Evolutionary conservation across 2,797 vertebrate species (phyloP).

Genomic region (Ctenochaetus hawaiiensis): DNA sequence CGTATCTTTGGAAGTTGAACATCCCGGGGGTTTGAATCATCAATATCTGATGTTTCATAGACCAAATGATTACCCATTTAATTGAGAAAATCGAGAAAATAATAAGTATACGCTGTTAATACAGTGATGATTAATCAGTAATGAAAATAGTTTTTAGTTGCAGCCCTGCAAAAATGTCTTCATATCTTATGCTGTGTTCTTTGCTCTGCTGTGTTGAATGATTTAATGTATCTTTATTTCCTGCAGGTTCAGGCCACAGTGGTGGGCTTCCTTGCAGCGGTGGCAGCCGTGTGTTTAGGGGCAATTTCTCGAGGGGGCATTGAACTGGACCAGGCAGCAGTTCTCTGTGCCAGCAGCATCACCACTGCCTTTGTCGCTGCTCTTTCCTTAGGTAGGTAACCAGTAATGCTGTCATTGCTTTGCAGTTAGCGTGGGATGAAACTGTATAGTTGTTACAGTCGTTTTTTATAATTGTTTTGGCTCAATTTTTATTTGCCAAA

Average conservation of each 20-base stretch:
- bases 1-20: neutral
- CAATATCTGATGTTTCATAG: neutral
- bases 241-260: constrained; percentile 94
- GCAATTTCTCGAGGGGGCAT: constrained; percentile 88
- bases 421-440: neutral
- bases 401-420: neutral
- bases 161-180: neutral
- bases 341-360: constrained; percentile 95
- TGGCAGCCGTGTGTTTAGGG: constrained; percentile 91
- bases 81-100: too few relatives aligned
- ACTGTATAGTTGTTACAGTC: too few relatives aligned
- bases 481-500: too few relatives aligned
- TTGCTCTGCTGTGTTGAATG: neutral
- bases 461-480: too few relatives aligned
- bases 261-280: constrained; percentile 93
- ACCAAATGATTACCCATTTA: neutral
- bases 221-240: neutral
- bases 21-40: neutral
- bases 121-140: neutral
- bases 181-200: neutral
- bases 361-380: constrained; percentile 94
- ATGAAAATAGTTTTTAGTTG: neutral
- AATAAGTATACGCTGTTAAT: too few relatives aligned
- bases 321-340: constrained; percentile 88
- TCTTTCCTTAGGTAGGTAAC: constrained; percentile 89